Conservation (phyloP, 1,140 invertebrate species). For the Drosophila oshimai region DNA sequence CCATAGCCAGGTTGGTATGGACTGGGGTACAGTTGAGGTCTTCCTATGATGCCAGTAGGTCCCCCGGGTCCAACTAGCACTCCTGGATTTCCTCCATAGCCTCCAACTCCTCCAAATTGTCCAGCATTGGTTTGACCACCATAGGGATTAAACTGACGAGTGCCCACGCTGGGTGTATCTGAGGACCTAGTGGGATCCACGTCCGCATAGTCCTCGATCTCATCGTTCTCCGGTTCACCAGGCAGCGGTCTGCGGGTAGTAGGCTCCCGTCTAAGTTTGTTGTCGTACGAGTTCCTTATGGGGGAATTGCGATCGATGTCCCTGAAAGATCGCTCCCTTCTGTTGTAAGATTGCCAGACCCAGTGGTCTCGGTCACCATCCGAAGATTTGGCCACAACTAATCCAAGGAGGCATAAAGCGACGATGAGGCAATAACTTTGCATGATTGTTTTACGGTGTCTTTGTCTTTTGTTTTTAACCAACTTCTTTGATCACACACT, state of each 20-base stretch:
- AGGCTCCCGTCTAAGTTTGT: conserved; percentile 60
- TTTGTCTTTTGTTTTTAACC: background rate
- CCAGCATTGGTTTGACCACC: conserved; percentile 49
- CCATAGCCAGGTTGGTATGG: conserved; percentile 51
- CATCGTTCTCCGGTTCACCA: conserved; percentile 69
- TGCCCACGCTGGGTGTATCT: conserved; percentile 50
- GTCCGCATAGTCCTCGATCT: conserved; percentile 76
- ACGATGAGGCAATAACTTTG: conserved; percentile 61
- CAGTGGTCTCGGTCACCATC: conserved; percentile 45
- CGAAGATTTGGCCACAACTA: conserved; percentile 14
- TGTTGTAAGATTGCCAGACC: conserved; percentile 51
- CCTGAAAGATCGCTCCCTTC: conserved; percentile 56
- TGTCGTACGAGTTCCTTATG: conserved; percentile 43
- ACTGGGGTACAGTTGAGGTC: conserved; percentile 47
- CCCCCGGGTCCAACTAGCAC: conserved; percentile 85
- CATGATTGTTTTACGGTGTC: conserved; percentile 33
- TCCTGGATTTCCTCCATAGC: conserved; percentile 71
- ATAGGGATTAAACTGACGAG: conserved; percentile 67
- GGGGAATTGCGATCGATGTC: conserved; percentile 40
- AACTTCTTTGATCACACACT: conserved; percentile 52
- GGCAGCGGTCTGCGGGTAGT: conserved; percentile 66
- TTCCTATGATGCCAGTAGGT: conserved; percentile 84
- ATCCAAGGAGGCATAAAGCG: conserved; percentile 31
- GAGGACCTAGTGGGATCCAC: conserved; percentile 28
- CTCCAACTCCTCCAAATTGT: conserved; percentile 44